A percentile compares a stretch with the other conserved stretches of the same genome.
These are phyloP conservation scores for Scaptomyza cyrtandrae DNA, from an alignment of 2,888 invertebrate genomes.

Conservation along the genomic window DNA sequence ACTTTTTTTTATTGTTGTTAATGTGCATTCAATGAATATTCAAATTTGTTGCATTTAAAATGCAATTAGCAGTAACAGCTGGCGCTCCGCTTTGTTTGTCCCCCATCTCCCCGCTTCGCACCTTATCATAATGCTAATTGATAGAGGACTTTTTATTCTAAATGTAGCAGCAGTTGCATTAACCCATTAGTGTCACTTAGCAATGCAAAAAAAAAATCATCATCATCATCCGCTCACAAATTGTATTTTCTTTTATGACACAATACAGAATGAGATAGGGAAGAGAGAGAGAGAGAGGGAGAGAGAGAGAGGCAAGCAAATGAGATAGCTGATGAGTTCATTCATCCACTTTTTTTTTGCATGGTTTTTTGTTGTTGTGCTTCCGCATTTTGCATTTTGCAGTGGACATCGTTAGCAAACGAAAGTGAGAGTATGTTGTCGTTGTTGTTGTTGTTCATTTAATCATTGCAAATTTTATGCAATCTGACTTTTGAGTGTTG, in stretches of 20 bases:
- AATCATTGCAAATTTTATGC: constrained; percentile 79
- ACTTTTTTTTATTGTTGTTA: not conserved
- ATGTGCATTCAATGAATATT: not conserved
- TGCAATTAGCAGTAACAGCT: constrained; percentile 15
- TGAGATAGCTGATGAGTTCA: constrained; percentile 51
- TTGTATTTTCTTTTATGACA: constrained; percentile 7
- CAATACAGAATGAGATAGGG: not conserved
- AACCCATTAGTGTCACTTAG: constrained; percentile 68
- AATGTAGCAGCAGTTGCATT: constrained; percentile 45
- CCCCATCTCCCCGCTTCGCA: not conserved
- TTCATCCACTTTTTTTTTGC: constrained; percentile 62
- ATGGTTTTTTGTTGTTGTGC: constrained; percentile 22
- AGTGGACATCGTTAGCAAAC: constrained; percentile 51
- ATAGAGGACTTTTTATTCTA: constrained; percentile 35
- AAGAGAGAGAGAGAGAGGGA: no score
- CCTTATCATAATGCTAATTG: constrained; percentile 20
- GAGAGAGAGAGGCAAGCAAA: not conserved
- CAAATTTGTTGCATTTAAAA: not conserved
- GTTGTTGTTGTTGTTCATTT: constrained; percentile 52
- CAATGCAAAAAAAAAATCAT: constrained; percentile 28
- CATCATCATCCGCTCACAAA: constrained; percentile 30
- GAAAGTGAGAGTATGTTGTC: constrained; percentile 63
- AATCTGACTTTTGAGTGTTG: constrained; percentile 60
- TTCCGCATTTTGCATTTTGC: constrained; percentile 63
- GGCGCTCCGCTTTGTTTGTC: constrained; percentile 11